Conservation (phyloP, 2,888 invertebrate genomes). For the Tachina grossa region DNA sequence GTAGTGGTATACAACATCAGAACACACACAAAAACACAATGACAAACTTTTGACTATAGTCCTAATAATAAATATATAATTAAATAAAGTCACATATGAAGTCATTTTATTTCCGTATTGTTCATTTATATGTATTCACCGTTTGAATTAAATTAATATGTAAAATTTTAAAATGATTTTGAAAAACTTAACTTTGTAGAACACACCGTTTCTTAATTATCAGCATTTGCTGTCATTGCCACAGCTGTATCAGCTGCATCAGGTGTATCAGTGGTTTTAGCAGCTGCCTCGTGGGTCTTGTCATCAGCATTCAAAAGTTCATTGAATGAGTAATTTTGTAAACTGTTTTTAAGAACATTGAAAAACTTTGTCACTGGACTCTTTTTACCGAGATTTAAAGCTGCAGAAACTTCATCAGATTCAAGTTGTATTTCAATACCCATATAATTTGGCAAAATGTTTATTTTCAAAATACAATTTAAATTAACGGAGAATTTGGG, state of each 20-base stretch:
- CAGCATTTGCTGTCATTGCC: not conserved
- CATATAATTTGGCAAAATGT: constrained; percentile 70
- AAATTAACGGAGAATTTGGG: constrained; percentile 74
- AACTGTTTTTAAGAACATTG: constrained; percentile 75
- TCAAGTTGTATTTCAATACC: constrained; percentile 74
- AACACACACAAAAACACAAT: too few relatives aligned
- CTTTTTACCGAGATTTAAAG: constrained; percentile 73
- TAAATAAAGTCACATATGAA: too few relatives aligned
- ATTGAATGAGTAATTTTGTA: constrained; percentile 77
- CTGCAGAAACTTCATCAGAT: constrained; percentile 62
- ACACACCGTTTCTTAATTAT: not conserved
- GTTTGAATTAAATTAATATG: too few relatives aligned
- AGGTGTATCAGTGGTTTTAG: not conserved
- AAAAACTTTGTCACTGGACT: constrained; percentile 79
- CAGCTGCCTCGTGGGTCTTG: too few relatives aligned
- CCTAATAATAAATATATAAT: too few relatives aligned
- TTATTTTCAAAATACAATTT: constrained; percentile 74
- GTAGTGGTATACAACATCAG: too few relatives aligned
- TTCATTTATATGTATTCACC: too few relatives aligned
- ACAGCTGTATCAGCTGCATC: not conserved
- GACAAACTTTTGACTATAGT: too few relatives aligned
- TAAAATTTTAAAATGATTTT: too few relatives aligned
- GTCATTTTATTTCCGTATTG: too few relatives aligned
- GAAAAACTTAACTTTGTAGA: not conserved
- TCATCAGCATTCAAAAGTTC: constrained; percentile 65